Conservation (phyloP, 2,888 invertebrate genomes). For the Eupelmus urozonus region DNA sequence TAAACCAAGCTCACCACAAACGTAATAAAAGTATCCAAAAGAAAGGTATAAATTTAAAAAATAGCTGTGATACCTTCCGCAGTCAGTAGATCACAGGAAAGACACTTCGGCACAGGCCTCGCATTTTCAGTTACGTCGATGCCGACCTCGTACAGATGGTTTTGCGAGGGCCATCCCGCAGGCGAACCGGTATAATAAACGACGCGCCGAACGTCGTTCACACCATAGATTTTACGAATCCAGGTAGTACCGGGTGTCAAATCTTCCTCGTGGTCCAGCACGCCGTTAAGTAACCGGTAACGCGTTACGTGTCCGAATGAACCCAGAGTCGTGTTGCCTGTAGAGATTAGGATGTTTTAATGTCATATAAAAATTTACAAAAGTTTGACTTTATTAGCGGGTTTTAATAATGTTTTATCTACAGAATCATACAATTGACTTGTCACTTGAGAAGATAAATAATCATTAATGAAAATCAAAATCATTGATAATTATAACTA, state of each 20-base stretch:
- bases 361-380: no score
- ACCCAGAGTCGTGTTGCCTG: constrained; percentile 62
- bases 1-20: no score
- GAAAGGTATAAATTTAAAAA: no score
- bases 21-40: no score
- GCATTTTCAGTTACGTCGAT: constrained; percentile 77
- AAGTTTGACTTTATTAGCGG: no score
- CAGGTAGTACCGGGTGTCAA: constrained; percentile 66
- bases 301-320: constrained; percentile 72
- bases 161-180: constrained; percentile 82
- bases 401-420: no score
- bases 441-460: no score
- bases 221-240: constrained; percentile 64
- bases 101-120: constrained; percentile 79
- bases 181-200: constrained; percentile 86
- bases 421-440: no score
- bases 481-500: no score
- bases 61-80: no score
- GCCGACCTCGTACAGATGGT: constrained; percentile 81
- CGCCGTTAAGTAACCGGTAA: constrained; percentile 59
- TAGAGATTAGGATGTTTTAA: no score
- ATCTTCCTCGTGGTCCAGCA: constrained; percentile 64
- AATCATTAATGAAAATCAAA: no score
- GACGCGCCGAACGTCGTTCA: constrained; percentile 63
- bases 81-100: constrained; percentile 83